Conservation (phyloP, 2,888 invertebrate genomes). For the Tachina lurida region DNA sequence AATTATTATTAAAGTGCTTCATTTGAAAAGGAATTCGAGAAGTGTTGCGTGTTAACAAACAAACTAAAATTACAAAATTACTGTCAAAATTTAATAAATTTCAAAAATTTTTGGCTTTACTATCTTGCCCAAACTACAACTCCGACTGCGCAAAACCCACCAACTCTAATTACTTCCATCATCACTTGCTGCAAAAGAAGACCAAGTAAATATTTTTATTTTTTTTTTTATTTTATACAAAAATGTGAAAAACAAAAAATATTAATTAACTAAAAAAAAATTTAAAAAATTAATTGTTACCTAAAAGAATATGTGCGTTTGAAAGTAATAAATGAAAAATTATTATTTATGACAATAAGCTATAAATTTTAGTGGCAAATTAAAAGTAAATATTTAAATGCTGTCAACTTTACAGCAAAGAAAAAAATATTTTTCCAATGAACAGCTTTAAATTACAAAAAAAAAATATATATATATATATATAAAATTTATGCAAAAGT, state of each 20-base stretch:
- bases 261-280: not conserved
- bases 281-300: not conserved
- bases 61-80: conserved; percentile 15
- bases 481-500: no score
- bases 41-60: conserved; percentile 45
- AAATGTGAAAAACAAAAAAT: not conserved
- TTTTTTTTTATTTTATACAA: conserved; percentile 25
- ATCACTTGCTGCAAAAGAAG: not conserved
- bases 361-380: not conserved
- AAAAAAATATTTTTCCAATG: no score
- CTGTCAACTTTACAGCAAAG: no score
- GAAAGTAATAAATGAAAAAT: not conserved
- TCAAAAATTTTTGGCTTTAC: not conserved
- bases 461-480: no score
- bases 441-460: no score
- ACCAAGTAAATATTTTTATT: conserved; percentile 49
- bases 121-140: conserved; percentile 27
- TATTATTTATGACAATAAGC: not conserved
- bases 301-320: not conserved
- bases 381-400: no score
- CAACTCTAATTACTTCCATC: not conserved
- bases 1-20: conserved; percentile 8
- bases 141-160: not conserved
- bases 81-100: conserved; percentile 39
- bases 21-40: conserved; percentile 16